A percentile compares a stretch with the other conserved stretches of the same genome.
Evolutionary conservation across 2,113 vertebrate species (phyloP).

Genomic region (Nannospalax galili): DNA sequence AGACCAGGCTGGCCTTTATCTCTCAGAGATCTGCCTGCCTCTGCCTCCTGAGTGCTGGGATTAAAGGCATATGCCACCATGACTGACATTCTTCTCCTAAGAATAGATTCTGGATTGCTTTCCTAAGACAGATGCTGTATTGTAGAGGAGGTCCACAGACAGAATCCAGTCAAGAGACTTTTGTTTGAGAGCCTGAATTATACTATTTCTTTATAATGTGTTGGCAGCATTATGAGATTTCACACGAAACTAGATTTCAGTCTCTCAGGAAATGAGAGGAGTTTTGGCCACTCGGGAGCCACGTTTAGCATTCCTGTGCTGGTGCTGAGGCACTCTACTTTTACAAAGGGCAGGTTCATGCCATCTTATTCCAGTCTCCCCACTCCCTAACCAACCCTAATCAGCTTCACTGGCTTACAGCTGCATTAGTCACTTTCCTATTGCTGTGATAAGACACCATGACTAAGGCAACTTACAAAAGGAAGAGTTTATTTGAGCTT

Average conservation of each 20-base stretch:
- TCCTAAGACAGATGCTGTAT: not conserved
- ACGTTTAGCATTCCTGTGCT: not conserved
- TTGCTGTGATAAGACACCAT: no score
- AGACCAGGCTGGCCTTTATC: no score
- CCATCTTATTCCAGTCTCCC: not conserved
- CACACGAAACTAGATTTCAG: not conserved
- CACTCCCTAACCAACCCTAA: no score
- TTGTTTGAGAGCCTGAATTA: not conserved
- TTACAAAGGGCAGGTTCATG: no score
- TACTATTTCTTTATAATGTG: not conserved
- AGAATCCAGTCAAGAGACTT: not conserved
- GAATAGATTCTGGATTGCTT: not conserved
- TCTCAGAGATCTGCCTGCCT: no score
- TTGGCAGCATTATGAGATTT: not conserved
- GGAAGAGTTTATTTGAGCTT: no score
- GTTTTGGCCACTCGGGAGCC: no score
- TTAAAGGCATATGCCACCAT: no score
- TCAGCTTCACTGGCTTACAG: not conserved
- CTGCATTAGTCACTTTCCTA: no score
- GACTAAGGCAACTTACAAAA: no score
- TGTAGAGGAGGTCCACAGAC: not conserved
- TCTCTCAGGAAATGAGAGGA: not conserved
- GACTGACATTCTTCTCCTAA: not conserved
- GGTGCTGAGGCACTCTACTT: not conserved
- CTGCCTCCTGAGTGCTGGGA: no score